Base-by-base conservation (phyloP, 1,140 invertebrate genomes). In the Camponotus floridanus region DNA sequence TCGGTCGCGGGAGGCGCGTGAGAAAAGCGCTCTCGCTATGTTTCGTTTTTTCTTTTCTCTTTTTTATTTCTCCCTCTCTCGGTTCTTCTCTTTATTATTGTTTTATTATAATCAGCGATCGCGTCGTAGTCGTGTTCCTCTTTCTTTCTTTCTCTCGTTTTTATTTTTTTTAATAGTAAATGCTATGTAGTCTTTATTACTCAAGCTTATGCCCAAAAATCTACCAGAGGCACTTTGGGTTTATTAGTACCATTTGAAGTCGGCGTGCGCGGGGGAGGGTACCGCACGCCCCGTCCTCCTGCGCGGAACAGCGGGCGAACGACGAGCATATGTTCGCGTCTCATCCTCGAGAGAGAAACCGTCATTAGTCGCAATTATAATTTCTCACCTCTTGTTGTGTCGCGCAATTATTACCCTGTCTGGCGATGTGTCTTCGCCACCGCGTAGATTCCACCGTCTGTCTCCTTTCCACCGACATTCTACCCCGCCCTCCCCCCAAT, bases 151-250 rank as follows among this genome's bases (percentile, higher is more conserved):
- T 83, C 18, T n/a, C 33, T 48, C n/a, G 7, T 80, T 68, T 45
- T 31, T 78, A 67, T 71, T 87, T 90, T 90, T 89, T n/a, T n/a
- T n/a, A n/a, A 90, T 92, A 91, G 87, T 91, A 91, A 92, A 92
- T 68, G 88, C 91, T 92, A 91, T 88, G 86, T 92, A 92, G 88
- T 91, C 93, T 94, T 93, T 93, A 93, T 94, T 94, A 93, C 92
- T 94, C 92, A 94, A 94, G 93, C 93, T 94, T 94, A 95, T 95
- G 93, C 94, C 94, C 94, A 94, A 95, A 95, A 94, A 95, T 95
- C 94, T 95, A 95, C 94, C 93, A 95, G 94, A 95, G 94, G 94
- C 94, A 95, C 94, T 95, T 95, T 94, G 94, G 94, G 93, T 94
- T 94, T 94, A 94, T 95, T 95, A 95, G 94, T 95, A 95, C 94